A percentile compares a stretch with the other conserved stretches of the same genome.
Conservation (phyloP, 2,888 invertebrate genomes). For the Aproaerema taeniolella region DNA sequence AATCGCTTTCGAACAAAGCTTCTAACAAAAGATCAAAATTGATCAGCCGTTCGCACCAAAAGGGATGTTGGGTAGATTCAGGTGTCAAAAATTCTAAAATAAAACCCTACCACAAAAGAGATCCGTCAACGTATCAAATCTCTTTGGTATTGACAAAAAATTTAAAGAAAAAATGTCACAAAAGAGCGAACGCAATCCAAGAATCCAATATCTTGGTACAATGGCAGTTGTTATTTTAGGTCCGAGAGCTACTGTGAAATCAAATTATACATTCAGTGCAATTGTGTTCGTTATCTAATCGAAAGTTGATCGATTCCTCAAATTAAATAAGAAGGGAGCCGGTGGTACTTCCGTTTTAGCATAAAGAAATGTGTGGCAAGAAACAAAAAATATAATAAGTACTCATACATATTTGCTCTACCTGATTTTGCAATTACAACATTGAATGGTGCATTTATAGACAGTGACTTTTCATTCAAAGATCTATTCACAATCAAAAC, state of each 20-base stretch:
- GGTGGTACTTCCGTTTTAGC: no score
- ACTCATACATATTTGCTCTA: no score
- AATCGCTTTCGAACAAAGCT: slow-evolving; percentile 27
- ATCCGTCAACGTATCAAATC: slow-evolving; percentile 69
- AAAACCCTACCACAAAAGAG: slow-evolving; percentile 49
- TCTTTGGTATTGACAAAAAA: slow-evolving; percentile 35
- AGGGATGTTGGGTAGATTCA: slow-evolving; percentile 61
- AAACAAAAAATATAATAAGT: no score
- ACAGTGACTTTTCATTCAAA: no score
- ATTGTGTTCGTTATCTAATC: slow-evolving; percentile 13
- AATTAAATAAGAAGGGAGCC: neutral
- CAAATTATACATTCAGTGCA: slow-evolving; percentile 36
- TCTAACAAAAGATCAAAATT: slow-evolving; percentile 50
- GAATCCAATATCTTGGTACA: slow-evolving; percentile 58
- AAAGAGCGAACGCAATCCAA: slow-evolving; percentile 60
- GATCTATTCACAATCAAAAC: no score
- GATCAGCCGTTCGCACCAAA: slow-evolving; percentile 47
- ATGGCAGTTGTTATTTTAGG: slow-evolving; percentile 65
- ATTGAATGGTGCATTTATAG: no score
- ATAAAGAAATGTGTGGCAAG: no score
- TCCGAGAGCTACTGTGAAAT: slow-evolving; percentile 42
- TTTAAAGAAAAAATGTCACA: slow-evolving; percentile 42
- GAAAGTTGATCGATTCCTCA: neutral
- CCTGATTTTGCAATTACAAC: no score
- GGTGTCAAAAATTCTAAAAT: slow-evolving; percentile 62